Base-by-base conservation (phyloP, 1,140 invertebrate species). In the Cotesia typhae region DNA sequence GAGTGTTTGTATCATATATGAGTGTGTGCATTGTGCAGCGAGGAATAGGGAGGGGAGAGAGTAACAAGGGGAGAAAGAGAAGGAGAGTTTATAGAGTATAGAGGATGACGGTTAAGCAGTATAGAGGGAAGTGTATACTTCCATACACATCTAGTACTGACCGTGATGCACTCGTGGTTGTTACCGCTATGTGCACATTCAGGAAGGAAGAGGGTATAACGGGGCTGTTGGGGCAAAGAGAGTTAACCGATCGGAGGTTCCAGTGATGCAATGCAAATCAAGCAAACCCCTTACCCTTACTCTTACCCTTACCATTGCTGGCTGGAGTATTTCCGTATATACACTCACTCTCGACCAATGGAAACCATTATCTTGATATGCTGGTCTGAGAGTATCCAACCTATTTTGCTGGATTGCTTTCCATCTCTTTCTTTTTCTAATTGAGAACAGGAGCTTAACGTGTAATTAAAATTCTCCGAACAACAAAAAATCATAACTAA, bases 241-340 rank as follows among this genome's bases (percentile, higher is more conserved):
- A 70, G 38, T 59, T 38, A 37, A 36, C 60, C 52, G 41, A 47
- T 59, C 7, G 7, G 57, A 59, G 57, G 57, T 59, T 64, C 51
- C 69, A 71, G 71, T 78, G 78, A 79, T 80, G 78, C 78, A 77
- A 79, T 80, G 77, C 78, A 80, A 80, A 80, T 80, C 79, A 80
- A 80, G 77, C 77, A 77, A 80, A 80, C 75, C 78, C 76, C 78
- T 79, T 79, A 79, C 78, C 28, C 28, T 28, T 28, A 28, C 28
- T 3, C 28, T 28, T 28, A 28, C 28, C 28, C 28, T 28, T 28
- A 28, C 28, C 28, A 28, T 28, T 28, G 3, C 28, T 28, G 28
- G 28, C 28, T 72, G 61, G 75, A 76, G 41, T 51, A 59, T 20
- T 61, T 38, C 35, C 17, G 51, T 67, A 79, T 76, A 73, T 73